These are phyloP conservation scores for Camponotus vicinus DNA, from an alignment of 1,140 invertebrate species.

Conservation along the genomic window DNA sequence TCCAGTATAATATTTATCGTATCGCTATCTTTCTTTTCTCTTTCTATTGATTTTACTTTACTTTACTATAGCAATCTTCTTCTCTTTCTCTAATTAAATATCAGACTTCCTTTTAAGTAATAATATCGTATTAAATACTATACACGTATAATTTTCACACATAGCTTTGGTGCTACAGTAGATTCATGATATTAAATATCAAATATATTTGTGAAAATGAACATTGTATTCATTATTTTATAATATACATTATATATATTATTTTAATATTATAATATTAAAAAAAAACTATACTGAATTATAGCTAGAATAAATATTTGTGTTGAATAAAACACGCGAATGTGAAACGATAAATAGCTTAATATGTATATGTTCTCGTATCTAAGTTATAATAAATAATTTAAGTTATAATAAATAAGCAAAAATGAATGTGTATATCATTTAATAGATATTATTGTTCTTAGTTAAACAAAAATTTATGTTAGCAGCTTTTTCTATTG, in stretches of 20 bases:
- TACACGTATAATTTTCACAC: neutral
- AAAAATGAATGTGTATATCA: conserved; percentile 16
- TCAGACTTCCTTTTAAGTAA: neutral
- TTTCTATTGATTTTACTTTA: too few species aligned
- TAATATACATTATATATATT: neutral
- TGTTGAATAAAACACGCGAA: neutral
- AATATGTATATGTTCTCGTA: conserved; percentile 7
- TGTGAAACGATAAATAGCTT: conserved; percentile 5
- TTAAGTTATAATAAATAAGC: conserved; percentile 26
- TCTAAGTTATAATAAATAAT: conserved; percentile 38
- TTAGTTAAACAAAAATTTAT: conserved; percentile 6
- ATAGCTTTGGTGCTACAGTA: neutral
- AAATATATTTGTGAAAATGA: neutral
- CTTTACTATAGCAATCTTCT: too few species aligned
- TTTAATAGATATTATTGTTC: neutral
- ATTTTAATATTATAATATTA: neutral
- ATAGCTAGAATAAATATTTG: conserved; percentile 1
- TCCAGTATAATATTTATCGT: neutral
- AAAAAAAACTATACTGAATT: neutral
- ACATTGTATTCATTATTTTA: neutral
- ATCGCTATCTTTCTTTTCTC: too few species aligned
- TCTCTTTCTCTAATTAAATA: too few species aligned
- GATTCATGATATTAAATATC: conserved; percentile 22
- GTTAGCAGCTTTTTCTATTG: neutral
- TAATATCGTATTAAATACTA: neutral